Evolutionary conservation across 1,140 invertebrate genomes (phyloP).

Genomic region (Dendroctonus valens): DNA sequence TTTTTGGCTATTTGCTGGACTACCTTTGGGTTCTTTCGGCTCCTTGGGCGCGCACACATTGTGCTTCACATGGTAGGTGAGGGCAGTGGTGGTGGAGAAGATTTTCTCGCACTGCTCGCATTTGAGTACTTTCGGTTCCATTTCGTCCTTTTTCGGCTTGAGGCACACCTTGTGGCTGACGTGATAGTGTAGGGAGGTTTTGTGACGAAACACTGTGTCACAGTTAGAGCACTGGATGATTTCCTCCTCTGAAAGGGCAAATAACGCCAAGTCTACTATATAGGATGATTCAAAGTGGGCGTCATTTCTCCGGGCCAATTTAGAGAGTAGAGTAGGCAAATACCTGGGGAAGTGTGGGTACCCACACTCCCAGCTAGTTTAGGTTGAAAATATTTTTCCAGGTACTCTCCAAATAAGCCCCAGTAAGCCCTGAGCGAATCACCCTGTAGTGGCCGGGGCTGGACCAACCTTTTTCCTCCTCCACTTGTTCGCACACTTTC

Average conservation of each 20-base stretch:
- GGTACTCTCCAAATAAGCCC: neutral
- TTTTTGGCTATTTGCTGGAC: neutral
- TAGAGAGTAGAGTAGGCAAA: too few relatives aligned
- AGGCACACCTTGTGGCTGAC: constrained; percentile 26
- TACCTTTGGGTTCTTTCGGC: constrained; percentile 23
- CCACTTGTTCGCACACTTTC: constrained; percentile 23
- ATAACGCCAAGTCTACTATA: too few relatives aligned
- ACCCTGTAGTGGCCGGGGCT: neutral
- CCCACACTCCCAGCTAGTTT: too few relatives aligned
- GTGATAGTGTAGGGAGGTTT: constrained; percentile 24
- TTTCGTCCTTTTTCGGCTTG: constrained; percentile 33
- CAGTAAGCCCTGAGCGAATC: neutral
- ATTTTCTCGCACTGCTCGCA: constrained; percentile 30
- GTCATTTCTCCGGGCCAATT: too few relatives aligned
- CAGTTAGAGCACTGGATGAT: constrained; percentile 26
- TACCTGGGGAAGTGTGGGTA: too few relatives aligned
- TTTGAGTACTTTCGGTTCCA: constrained; percentile 25
- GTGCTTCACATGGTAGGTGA: constrained; percentile 30
- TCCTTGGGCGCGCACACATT: constrained; percentile 26
- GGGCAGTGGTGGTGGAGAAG: constrained; percentile 29
- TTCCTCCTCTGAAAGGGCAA: constrained; percentile 27
- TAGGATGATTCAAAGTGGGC: too few relatives aligned
- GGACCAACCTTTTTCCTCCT: constrained; percentile 25
- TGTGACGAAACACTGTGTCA: constrained; percentile 23
- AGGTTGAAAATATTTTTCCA: neutral